A percentile compares a stretch with the other conserved stretches of the same genome.
Conservation (phyloP, 2,797 vertebrate genomes). For the Novumbra hubbsi region DNA sequence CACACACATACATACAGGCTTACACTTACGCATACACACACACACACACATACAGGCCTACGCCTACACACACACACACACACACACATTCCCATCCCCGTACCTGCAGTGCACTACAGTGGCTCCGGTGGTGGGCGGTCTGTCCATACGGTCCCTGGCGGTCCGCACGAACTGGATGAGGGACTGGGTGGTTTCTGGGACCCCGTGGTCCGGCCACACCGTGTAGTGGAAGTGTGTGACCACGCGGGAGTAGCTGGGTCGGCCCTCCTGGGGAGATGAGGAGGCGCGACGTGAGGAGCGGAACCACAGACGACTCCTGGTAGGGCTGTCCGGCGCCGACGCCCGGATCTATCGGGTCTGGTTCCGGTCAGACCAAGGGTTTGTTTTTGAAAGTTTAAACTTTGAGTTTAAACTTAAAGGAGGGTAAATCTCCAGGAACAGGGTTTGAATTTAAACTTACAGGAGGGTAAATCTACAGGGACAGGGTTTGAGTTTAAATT, state of each 20-base stretch:
- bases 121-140: constrained; percentile 82
- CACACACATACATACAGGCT: constrained; percentile 4
- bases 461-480: no score
- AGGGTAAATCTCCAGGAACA: no score
- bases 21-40: constrained; percentile 5
- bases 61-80: constrained; percentile 1
- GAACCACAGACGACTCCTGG: not conserved
- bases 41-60: not conserved
- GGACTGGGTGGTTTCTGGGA: constrained; percentile 91
- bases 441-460: no score
- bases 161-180: constrained; percentile 93
- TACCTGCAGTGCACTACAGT: constrained; percentile 94
- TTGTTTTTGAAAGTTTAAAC: no score
- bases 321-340: not conserved
- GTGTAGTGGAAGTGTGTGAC: constrained; percentile 97
- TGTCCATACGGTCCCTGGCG: constrained; percentile 89
- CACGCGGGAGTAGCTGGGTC: constrained; percentile 75
- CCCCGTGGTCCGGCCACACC: constrained; percentile 96
- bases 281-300: not conserved
- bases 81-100: not conserved
- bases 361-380: no score
- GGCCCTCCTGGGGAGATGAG: constrained; percentile 75
- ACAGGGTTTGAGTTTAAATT: no score
- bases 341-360: no score
- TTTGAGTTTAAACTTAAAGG: no score